Evolutionary conservation across 2,888 invertebrate genomes (phyloP).

Genomic region (Cerastis rubricosa): DNA sequence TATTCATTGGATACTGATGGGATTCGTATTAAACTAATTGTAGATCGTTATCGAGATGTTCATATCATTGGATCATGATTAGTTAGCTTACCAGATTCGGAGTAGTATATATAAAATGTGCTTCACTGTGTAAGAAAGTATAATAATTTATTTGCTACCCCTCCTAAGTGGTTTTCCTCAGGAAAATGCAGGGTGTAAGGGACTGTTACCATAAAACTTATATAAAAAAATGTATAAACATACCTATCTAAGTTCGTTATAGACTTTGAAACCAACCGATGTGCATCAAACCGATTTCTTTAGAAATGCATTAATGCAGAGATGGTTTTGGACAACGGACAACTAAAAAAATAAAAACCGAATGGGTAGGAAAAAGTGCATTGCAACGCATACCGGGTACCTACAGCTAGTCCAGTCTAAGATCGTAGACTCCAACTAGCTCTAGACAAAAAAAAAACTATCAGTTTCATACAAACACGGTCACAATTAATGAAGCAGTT

Average conservation of each 20-base stretch:
- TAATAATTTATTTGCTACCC: not conserved
- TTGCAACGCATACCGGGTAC: no score
- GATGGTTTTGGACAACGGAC: no score
- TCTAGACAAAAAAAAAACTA: not conserved
- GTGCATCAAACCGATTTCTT: no score
- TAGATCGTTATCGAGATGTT: slow-evolving; percentile 14
- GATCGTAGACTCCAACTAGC: not conserved
- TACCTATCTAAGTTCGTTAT: no score
- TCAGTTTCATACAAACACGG: not conserved
- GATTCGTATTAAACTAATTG: slow-evolving; percentile 18
- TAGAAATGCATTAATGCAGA: no score
- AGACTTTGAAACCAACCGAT: no score
- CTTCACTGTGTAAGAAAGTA: not conserved
- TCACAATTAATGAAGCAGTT: no score
- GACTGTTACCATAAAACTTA: not conserved
- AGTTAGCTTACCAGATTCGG: not conserved
- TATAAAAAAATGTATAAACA: no score
- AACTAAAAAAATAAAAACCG: no score
- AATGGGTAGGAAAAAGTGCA: no score
- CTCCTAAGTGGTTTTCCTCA: not conserved
- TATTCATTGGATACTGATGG: slow-evolving; percentile 16
- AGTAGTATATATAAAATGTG: not conserved
- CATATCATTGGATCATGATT: slow-evolving; percentile 1
- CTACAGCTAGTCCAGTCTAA: not conserved
- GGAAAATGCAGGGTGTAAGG: not conserved